These are phyloP conservation scores for Melanaphis sacchari DNA, from an alignment of 1,140 invertebrate species.

Conservation along the genomic window DNA sequence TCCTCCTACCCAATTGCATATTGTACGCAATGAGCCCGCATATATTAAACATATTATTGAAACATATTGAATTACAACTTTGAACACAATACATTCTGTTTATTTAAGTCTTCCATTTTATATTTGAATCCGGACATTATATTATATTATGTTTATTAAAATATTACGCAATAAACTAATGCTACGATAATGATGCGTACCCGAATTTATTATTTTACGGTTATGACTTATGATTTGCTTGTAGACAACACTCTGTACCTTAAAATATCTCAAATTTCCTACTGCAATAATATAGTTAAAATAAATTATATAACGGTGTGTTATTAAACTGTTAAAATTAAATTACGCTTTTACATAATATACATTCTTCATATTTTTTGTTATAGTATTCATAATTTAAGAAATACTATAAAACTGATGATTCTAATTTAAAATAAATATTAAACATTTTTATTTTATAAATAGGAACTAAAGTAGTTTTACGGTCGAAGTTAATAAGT, in stretches of 20 bases:
- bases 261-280: background rate
- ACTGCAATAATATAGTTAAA: background rate
- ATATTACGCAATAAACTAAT: no score
- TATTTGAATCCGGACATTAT: background rate
- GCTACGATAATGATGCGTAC: background rate
- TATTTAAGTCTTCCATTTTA: background rate
- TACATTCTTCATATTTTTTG: background rate
- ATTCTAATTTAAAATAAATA: background rate
- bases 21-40: background rate
- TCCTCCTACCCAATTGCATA: conserved; percentile 27
- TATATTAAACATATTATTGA: background rate
- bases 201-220: background rate
- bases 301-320: background rate
- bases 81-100: background rate
- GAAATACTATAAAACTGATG: background rate
- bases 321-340: background rate
- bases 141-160: background rate
- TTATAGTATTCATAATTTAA: background rate
- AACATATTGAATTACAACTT: background rate
- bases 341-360: background rate
- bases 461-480: background rate
- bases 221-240: background rate
- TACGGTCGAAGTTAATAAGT: background rate
- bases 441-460: background rate
- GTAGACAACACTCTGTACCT: background rate